phyloP scores from a whole-genome alignment of 2,797 vertebrate genomes.

The Anableps anableps region DNA sequence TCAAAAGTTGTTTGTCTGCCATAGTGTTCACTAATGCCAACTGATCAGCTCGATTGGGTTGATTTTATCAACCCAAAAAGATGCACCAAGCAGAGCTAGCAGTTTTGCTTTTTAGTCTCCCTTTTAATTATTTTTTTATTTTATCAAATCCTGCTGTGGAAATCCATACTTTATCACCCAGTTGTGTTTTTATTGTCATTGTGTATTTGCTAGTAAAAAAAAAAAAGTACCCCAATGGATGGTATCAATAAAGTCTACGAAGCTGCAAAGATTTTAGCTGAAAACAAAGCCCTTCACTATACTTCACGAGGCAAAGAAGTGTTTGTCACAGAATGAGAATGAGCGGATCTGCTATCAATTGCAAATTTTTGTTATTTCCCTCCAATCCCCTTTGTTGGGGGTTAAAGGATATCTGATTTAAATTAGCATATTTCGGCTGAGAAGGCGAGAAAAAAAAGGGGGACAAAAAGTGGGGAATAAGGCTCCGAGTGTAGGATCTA shows the following conservation, averaged over 20 bases:
- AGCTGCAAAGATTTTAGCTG: conserved; percentile 23
- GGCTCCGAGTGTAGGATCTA: conserved; percentile 21
- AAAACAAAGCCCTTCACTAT: conserved; percentile 34
- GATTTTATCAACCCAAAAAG: neutral
- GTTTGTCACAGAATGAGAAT: conserved; percentile 12
- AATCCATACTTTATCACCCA: neutral
- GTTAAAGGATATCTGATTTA: conserved; percentile 31
- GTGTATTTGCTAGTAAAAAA: neutral
- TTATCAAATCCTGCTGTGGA: neutral
- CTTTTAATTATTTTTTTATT: neutral
- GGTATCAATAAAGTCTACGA: conserved; percentile 11
- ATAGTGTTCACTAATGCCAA: neutral
- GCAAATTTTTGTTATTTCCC: conserved; percentile 11
- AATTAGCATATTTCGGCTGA: conserved; percentile 30
- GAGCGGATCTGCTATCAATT: conserved; percentile 5
- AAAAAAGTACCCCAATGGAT: neutral
- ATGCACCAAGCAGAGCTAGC: neutral
- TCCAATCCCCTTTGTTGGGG: conserved; percentile 6
- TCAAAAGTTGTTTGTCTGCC: neutral
- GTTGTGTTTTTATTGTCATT: neutral
- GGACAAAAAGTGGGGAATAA: conserved; percentile 3
- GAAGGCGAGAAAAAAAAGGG: neutral
- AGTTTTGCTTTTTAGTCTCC: neutral
- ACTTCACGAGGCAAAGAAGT: conserved; percentile 15
- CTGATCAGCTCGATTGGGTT: neutral